Evolutionary conservation across 1,140 invertebrate genomes (phyloP).

Genomic region (Sinonovacula constricta): DNA sequence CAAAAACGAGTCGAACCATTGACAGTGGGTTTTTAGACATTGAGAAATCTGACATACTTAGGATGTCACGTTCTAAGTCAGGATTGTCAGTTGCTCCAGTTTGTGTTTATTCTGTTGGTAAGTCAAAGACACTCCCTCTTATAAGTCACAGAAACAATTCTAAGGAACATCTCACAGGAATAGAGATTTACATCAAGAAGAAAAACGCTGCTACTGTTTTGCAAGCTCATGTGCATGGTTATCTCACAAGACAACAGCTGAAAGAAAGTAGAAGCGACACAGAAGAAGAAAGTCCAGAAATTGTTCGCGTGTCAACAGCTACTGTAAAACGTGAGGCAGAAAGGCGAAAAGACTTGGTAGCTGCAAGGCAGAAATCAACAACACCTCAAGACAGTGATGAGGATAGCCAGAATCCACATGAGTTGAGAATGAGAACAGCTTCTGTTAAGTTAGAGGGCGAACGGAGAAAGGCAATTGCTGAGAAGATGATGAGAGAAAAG

Average conservation of each 20-base stretch:
- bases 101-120: too few relatives aligned
- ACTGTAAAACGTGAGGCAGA: conserved; percentile 39
- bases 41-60: too few relatives aligned
- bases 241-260: conserved; percentile 9
- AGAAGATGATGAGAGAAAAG: conserved; percentile 11
- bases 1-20: too few relatives aligned
- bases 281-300: conserved; percentile 28
- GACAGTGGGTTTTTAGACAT: too few relatives aligned
- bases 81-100: too few relatives aligned
- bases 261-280: background rate
- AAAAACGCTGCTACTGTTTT: conserved; percentile 24
- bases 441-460: conserved; percentile 40
- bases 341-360: conserved; percentile 30
- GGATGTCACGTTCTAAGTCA: too few relatives aligned
- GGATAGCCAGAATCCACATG: too few relatives aligned
- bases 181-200: conserved; percentile 36
- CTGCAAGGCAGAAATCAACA: too few relatives aligned
- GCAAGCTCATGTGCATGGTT: conserved; percentile 28
- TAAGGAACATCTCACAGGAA: background rate
- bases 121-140: conserved; percentile 37
- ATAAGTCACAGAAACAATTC: background rate
- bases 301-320: conserved; percentile 28
- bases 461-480: conserved; percentile 34
- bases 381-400: too few relatives aligned
- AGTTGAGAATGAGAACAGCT: conserved; percentile 32